These are phyloP conservation scores for Acleris sparsana DNA, from an alignment of 2,888 invertebrate genomes.

Conservation along the genomic window DNA sequence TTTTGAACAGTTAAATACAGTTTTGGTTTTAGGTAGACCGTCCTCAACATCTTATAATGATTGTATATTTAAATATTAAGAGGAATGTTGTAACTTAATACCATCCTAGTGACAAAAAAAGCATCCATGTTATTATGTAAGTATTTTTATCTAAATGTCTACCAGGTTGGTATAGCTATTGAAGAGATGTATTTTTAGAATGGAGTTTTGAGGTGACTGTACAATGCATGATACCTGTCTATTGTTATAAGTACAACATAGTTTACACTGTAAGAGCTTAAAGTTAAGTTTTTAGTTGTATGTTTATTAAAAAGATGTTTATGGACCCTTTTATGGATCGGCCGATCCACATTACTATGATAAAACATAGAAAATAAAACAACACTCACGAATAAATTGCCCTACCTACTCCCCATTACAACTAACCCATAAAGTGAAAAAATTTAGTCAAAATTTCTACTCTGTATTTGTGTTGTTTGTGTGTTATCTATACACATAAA, in stretches of 20 bases:
- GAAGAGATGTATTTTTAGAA: constrained; percentile 34
- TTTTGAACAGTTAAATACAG: neutral
- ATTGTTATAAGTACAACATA: constrained; percentile 8
- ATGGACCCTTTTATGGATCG: no score
- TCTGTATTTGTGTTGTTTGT: no score
- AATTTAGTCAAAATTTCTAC: no score
- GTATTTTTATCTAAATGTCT: constrained; percentile 14
- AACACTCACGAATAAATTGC: no score
- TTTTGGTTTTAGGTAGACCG: neutral
- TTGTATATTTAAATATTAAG: constrained; percentile 5
- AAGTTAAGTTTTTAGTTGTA: no score
- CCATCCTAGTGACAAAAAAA: constrained; percentile 27
- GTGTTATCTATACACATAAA: no score
- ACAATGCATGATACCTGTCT: constrained; percentile 22
- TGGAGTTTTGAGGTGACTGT: constrained; percentile 21
- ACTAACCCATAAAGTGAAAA: no score
- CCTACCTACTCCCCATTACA: no score
- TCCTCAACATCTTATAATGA: neutral
- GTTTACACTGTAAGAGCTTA: constrained; percentile 9
- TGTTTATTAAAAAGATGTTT: no score
- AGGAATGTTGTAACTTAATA: constrained; percentile 10
- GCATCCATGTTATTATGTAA: neutral
- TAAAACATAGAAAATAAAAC: no score
- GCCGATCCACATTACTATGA: no score
- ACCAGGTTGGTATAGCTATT: constrained; percentile 30